Base-by-base conservation (phyloP, 2,113 vertebrate genomes). In the Gnathonemus echidnorhynchus region DNA sequence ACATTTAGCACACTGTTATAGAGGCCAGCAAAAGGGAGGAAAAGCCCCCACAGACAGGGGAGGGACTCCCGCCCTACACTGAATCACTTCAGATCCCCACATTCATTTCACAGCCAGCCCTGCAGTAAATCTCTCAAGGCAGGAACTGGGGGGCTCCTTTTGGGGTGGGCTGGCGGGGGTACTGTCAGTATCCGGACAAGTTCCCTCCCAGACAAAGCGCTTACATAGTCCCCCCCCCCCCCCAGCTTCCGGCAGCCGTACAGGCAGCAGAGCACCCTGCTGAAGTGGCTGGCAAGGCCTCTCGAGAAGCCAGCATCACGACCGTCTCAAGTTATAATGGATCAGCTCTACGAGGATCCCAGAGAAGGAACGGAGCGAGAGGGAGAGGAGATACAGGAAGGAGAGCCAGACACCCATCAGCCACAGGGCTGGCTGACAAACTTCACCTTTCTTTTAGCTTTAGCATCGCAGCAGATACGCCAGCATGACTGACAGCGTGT, bases 31-130 rank as follows among this genome's bases (percentile, higher is more conserved):
- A 66, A 66, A 66, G 62, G 62, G 62, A n/a, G 62, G n/a, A 27
- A 66, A 27, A 27, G 62, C 62, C 21, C 56, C 56, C 56, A 66
- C 9, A 31, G 11, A 70, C 10, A 27, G 62, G 27, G 5, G 74
- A 42, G 74, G 74, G 19, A 80, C 74, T 42, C 31, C 35, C 35
- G 0, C 13, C 35, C 74, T 4, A 42, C 74, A 19, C 35, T 80
- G 13, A 80, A 80, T 42, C 74, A 80, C 74, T 42, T 42, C n/a
- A 70, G 10, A 70, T 35, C 35, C 74, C 35, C 74, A 80, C 74
- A 80, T 77, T 77, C 70, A 77, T 80, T 80, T 80, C 74, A 80
- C 74, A 80, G 74, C 74, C 74, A 80, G 35, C 31, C 74, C 74
- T 7, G 35, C 35, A 80, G 17, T 42, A 80, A 80, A 80, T 80